Percentiles rank a stretch among this genome's conserved stretches.
Evolutionary conservation across 2,113 vertebrate species (phyloP).

Genomic region (Xerus inauris): DNA sequence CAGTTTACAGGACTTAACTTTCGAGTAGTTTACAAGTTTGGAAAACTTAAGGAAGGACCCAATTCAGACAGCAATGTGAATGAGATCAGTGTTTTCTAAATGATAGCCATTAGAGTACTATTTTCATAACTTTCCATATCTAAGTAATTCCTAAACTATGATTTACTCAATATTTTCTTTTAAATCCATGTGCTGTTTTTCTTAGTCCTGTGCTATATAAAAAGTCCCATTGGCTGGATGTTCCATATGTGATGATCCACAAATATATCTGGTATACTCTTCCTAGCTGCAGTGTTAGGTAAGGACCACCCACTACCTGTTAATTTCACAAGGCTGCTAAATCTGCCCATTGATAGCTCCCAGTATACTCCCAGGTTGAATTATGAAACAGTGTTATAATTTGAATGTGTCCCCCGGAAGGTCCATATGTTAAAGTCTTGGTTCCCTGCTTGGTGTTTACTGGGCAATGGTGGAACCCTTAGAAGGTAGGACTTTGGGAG

Average conservation of each 20-base stretch:
- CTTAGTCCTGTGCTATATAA: not conserved
- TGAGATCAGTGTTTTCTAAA: slow-evolving; percentile 5
- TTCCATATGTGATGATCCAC: not conserved
- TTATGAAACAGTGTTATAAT: not conserved
- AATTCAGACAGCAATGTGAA: not conserved
- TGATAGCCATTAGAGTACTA: not conserved
- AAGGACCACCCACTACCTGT: not conserved
- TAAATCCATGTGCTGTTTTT: not conserved
- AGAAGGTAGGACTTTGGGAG: too few relatives aligned
- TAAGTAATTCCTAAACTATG: not conserved
- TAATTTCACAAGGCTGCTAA: not conserved
- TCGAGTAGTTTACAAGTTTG: not conserved
- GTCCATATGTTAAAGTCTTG: not conserved
- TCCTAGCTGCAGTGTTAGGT: not conserved
- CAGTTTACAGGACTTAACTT: not conserved
- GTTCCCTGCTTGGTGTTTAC: not conserved
- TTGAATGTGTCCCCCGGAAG: not conserved
- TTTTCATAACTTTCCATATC: not conserved
- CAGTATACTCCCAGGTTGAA: not conserved
- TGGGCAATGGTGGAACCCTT: not conserved
- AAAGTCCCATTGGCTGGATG: not conserved
- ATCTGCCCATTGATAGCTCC: not conserved
- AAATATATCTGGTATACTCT: not conserved
- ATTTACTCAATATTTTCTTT: not conserved
- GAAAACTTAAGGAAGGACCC: not conserved